A percentile compares a stretch with the other conserved stretches of the same genome.
Conservation (phyloP, 2,113 vertebrate genomes). For the Barbus barbus region DNA sequence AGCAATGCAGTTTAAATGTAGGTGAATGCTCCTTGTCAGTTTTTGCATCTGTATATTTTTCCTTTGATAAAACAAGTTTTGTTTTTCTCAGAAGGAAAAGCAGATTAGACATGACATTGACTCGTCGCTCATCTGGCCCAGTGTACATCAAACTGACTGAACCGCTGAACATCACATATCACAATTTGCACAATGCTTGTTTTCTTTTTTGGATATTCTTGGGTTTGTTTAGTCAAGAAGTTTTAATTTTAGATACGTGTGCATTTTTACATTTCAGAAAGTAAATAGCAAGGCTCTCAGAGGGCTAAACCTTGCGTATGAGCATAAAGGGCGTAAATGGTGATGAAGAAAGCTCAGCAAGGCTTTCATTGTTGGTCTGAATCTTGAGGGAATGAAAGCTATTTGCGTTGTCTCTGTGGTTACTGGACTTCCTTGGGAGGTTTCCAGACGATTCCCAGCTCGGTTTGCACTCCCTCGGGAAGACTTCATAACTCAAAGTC, state of each 20-base stretch:
- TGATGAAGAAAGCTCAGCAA: neutral
- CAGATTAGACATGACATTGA: neutral
- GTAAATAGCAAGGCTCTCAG: too few species aligned
- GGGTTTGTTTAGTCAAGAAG: neutral
- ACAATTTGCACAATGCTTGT: neutral
- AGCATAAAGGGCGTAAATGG: neutral
- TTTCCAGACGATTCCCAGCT: slow-evolving; percentile 11
- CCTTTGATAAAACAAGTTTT: neutral
- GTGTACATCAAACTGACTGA: too few species aligned
- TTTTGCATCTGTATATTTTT: neutral
- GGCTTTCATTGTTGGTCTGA: neutral
- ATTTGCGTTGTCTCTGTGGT: slow-evolving; percentile 27
- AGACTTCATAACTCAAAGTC: neutral
- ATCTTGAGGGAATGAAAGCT: slow-evolving; percentile 21
- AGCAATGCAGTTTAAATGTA: too few species aligned
- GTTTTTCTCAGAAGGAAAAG: neutral
- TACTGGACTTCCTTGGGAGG: slow-evolving; percentile 9
- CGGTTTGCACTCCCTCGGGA: neutral
- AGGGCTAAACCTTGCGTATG: neutral
- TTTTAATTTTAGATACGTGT: neutral
- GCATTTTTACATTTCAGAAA: neutral
- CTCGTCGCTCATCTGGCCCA: too few species aligned
- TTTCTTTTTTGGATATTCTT: neutral
- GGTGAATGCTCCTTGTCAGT: too few species aligned
- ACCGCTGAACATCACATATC: neutral